Evolutionary conservation across 2,888 invertebrate species (phyloP), one percentile per base, ranked within the genome.

Genomic region (Podabrus alpinus): DNA sequence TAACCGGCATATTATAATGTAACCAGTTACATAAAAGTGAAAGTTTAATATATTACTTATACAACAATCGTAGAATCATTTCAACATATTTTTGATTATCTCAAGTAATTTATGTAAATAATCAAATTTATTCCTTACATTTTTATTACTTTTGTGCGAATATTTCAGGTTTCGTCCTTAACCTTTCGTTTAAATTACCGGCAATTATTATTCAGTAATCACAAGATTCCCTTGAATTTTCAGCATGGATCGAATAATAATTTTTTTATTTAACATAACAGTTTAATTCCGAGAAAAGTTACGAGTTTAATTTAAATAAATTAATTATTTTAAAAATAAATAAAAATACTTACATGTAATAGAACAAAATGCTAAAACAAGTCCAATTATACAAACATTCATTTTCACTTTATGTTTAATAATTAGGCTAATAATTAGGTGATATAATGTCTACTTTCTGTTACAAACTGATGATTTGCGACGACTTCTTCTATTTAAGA

Each of bases 401-500:
- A 77, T 79, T 76, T 71, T 77, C 73, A 69, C 75, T 72, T 77
- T 74, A 76, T 72, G 72, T 68, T 68, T 70, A 75, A 59, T 74
- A 77, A 80, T 71, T 78, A 69, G 75, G 70, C 68, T 67, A 69
- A 29, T 59, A 73, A 71, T 73, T 79, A 81, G 83, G 82, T 83
- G 81, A 81, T 80, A 80, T 83, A 80, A 79, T 80, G 83, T 80
- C 80, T 81, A 84, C 84, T 82, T 82, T 82, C 79, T 74, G 75
- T 74, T 78, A 77, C 77, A 80, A 82, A 86, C 86, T 86, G 84
- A 78, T 80, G 78, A 79, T 80, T 79, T 80, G 80, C 77, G 76
- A 77, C 77, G 77, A 78, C 77, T 80, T 81, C 81, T 78, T 81
- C 81, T 84, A 85, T 85, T 84, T 86, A 85, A 85, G 84, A 85